Conservation (phyloP, 1,140 invertebrate species). For the Ruditapes philippinarum region DNA sequence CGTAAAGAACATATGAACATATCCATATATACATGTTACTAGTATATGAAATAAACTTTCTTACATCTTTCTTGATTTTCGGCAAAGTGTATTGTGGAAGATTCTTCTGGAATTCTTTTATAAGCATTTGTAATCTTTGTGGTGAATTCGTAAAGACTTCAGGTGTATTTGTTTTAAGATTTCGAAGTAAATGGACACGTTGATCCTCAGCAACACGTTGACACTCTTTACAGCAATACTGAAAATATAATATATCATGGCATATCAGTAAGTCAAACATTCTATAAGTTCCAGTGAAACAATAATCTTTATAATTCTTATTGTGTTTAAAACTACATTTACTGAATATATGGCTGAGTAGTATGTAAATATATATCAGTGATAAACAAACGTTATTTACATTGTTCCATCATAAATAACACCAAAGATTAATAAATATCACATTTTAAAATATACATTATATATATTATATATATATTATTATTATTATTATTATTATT, state of each 20-base stretch:
- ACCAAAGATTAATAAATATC: background rate
- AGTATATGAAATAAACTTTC: background rate
- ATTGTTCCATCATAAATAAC: too few relatives aligned
- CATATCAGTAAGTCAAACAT: background rate
- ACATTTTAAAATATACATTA: background rate
- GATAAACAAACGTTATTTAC: too few relatives aligned
- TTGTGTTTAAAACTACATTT: background rate
- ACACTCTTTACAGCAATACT: constrained; percentile 11
- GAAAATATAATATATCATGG: background rate
- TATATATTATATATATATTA: background rate
- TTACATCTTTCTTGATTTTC: background rate
- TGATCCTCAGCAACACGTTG: background rate
- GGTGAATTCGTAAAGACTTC: background rate
- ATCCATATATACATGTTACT: background rate
- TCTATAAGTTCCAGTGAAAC: background rate
- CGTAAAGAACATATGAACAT: background rate
- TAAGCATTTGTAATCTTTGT: background rate
- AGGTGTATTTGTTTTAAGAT: background rate
- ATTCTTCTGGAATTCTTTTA: constrained; percentile 22
- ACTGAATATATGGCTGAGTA: background rate
- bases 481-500: background rate
- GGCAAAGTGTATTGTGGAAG: background rate
- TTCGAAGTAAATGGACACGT: background rate
- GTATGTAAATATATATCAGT: too few relatives aligned
- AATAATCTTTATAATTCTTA: background rate